Evolutionary conservation across 2,113 vertebrate genomes (phyloP), one percentile per base, ranked within the genome.

Genomic region (Cryptotis parvus): DNA sequence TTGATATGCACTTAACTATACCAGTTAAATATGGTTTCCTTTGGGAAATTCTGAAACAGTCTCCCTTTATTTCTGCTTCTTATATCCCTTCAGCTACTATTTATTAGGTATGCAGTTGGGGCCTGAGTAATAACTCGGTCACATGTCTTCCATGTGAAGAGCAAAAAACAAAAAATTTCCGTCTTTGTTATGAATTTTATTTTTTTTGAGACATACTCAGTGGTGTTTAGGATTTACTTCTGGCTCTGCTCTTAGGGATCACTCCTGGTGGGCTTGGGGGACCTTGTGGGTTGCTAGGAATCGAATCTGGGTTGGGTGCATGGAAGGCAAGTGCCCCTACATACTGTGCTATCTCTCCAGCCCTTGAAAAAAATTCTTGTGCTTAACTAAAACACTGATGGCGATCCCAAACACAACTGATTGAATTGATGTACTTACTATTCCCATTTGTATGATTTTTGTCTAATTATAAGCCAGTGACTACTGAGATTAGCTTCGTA

Each of bases 401-500:
- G 90, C 97, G 94, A 97, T 97, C 97, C 97, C 95, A 98, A 24
- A 96, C 95, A 95, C 96, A 94, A 97, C 96, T 98, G 97, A 98
- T 98, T 98, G 96, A 96, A 96, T 95, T 96, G 94, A 96, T 97
- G 92, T 96, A 95, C 95, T 92, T 96, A 95, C 95, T 92, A 97
- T 97, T 96, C 93, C 91, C 93, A 93, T 96, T 97, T 97, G 95
- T 96, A 97, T 89, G 96, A 96, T 97, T 97, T 96, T 96, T 97
- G 94, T 95, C 95, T 97, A 95, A 96, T 97, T 97, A 95, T 97
- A 98, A 95, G 91, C 98, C 92, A 94, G 88, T 95, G 97, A 97
- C 96, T 95, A 97, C 93, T 96, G 95, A 97, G 95, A 98, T 97
- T 93, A 97, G 96, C 96, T 97, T 98, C 94, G 97, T 97, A 97